Conservation (phyloP, 2,797 vertebrate genomes). For the Avahi laniger region DNA sequence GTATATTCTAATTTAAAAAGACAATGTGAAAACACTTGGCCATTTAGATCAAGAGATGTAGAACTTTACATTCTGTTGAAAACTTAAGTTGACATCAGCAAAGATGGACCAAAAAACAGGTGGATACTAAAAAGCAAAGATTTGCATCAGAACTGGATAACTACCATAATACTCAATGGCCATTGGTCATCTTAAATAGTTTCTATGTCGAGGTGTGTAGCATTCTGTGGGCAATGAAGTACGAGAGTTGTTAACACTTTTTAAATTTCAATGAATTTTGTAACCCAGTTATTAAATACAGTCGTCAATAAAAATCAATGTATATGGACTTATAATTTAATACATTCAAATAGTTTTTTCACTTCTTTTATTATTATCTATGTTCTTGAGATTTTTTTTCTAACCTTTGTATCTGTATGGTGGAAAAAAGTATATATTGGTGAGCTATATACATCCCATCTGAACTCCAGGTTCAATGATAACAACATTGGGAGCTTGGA, state of each 20-base stretch:
- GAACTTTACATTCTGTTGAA: conserved; percentile 67
- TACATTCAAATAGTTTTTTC: neutral
- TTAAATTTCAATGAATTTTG: neutral
- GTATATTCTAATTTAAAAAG: conserved; percentile 52
- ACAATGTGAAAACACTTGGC: conserved; percentile 44
- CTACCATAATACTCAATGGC: conserved; percentile 31
- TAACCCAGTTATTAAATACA: neutral
- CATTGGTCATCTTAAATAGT: neutral
- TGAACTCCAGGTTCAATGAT: neutral
- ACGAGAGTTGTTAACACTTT: neutral
- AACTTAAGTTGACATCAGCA: conserved; percentile 25
- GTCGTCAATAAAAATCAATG: neutral
- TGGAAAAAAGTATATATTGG: neutral
- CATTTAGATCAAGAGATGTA: conserved; percentile 66
- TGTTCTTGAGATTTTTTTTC: neutral
- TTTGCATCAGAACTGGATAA: conserved; percentile 45
- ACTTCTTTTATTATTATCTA: neutral
- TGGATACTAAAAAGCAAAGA: conserved; percentile 49
- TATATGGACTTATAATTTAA: neutral
- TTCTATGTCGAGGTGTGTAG: conserved; percentile 41
- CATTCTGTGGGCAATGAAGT: neutral
- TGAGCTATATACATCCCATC: neutral
- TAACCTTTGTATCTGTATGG: neutral
- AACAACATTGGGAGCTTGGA: neutral
- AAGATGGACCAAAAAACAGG: conserved; percentile 31